phyloP scores from a whole-genome alignment of 2,113 vertebrate species.

The Alces alces region DNA sequence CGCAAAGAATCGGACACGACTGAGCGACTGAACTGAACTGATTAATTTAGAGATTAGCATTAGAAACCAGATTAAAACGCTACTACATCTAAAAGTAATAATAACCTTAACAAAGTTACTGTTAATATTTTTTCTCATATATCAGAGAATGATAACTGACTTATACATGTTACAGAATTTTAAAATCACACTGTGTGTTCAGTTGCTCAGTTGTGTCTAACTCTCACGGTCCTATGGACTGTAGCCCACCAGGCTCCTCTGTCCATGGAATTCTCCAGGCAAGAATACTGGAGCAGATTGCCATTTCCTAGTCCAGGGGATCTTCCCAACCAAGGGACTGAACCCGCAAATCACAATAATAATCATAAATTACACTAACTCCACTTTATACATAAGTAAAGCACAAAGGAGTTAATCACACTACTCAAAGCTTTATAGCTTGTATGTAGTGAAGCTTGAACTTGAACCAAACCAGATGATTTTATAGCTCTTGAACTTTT shows the following conservation, averaged over 20 bases:
- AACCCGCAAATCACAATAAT: neutral
- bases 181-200: neutral
- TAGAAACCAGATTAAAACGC: neutral
- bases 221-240: neutral
- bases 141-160: neutral
- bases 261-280: neutral
- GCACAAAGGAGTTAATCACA: neutral
- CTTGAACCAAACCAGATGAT: neutral
- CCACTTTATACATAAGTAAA: neutral
- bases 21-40: neutral
- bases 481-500: neutral
- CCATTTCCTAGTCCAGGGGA: neutral
- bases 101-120: neutral
- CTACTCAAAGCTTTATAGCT: neutral
- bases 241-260: neutral
- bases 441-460: neutral
- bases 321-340: neutral
- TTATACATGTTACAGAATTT: neutral
- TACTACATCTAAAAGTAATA: neutral
- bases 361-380: neutral
- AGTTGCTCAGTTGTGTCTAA: neutral
- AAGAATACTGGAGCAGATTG: neutral
- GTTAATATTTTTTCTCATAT: neutral
- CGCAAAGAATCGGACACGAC: rapidly evolving
- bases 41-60: neutral